Evolutionary conservation across 2,113 vertebrate species (phyloP), one percentile per base, ranked within the genome.

Genomic region (Podilymbus podiceps): DNA sequence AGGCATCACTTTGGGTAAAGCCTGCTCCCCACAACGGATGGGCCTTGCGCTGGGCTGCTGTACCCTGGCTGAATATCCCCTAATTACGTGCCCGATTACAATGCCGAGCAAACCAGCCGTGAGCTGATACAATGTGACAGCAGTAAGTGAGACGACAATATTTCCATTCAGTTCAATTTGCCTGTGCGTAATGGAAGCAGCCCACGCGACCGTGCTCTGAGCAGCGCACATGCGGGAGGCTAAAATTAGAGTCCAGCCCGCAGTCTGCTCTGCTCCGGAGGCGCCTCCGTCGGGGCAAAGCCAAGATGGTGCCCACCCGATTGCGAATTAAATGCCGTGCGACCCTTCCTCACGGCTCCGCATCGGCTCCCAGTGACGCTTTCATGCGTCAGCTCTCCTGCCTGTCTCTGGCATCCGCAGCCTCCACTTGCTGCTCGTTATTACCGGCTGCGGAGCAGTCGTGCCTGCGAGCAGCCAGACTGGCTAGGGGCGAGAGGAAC

Each of bases 151-250:
- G 86, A 92, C 5, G 58, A 89, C 88, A 76, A 87, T 94, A 92
- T 97, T 95, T 93, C 95, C 94, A 76, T 69, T 91, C 95, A 84
- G 66, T 82, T 94, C 95, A 92, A 89, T 95, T 53, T 60, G 86
- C 83, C 92, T 76, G 69, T 95, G 97, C 86, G 95, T 93, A 93
- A 97, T 97, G 95, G 96, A 95, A 97, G 92, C 96, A 67, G 76
- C 95, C 85, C 86, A 76, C 95, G 71, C 68, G 18, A 2, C 93
- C 21, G 5, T 0, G 60, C 85, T 88, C 38, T 1, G 33, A 85
- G 87, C 87, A 22, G 71, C 5, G 18, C 74, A 38, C 89, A 73
- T 6, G 82, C 76, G 0, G 72, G 35, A 42, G 19, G 30, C 92
- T 92, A 92, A 95, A 89, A 90, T 95, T 96, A 90, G 95, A 55